Conservation (phyloP, 2,797 vertebrate species). For the Semotilus atromaculatus region DNA sequence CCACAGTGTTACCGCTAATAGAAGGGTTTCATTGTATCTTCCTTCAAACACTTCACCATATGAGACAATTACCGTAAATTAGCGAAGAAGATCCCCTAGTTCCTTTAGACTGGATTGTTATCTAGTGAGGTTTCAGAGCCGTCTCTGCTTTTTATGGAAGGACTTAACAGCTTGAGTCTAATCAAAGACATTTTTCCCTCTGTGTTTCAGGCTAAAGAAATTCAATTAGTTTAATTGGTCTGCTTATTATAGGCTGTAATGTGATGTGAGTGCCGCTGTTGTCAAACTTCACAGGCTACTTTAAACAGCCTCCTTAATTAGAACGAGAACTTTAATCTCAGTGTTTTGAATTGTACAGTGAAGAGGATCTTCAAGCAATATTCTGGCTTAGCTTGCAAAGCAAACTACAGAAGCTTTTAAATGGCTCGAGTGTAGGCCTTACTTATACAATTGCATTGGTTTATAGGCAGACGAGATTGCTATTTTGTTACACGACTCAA, state of each 20-base stretch:
- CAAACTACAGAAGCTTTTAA: constrained; percentile 59
- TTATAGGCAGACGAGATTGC: constrained; percentile 4
- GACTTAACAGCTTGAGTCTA: constrained; percentile 74
- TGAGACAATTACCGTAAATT: constrained; percentile 48
- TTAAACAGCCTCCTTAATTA: constrained; percentile 73
- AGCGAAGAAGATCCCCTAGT: constrained; percentile 53
- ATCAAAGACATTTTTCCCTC: constrained; percentile 71
- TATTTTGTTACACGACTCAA: not conserved
- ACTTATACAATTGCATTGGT: constrained; percentile 21
- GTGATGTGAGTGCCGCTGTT: constrained; percentile 70
- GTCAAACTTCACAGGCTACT: constrained; percentile 76
- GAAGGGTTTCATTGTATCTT: constrained; percentile 20
- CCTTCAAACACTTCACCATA: constrained; percentile 31
- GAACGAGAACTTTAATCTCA: constrained; percentile 73
- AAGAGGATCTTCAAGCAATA: constrained; percentile 68
- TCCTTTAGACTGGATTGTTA: constrained; percentile 68
- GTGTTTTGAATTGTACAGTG: constrained; percentile 69
- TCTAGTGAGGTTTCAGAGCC: constrained; percentile 63
- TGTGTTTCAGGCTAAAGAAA: constrained; percentile 75
- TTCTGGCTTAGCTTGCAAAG: constrained; percentile 69
- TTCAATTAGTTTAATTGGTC: constrained; percentile 80
- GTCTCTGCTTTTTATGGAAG: constrained; percentile 66
- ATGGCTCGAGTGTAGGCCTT: constrained; percentile 49
- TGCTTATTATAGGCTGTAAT: constrained; percentile 74
- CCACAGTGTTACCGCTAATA: not conserved